phyloP scores from a whole-genome alignment of 2,888 invertebrate species.

The Cephonodes hylas region DNA sequence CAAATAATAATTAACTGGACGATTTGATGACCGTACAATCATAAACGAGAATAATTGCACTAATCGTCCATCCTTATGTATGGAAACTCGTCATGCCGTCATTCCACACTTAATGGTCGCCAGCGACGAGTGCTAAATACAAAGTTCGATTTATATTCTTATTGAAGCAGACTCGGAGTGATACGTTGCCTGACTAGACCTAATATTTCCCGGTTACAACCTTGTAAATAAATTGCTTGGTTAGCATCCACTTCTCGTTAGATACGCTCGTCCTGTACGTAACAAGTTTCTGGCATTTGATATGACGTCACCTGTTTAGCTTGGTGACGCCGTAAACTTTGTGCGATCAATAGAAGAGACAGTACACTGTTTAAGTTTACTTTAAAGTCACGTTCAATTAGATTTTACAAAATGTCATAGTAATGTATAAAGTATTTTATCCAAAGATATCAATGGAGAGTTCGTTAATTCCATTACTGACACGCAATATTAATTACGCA shows the following conservation, averaged over 20 bases:
- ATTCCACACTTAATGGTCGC: not conserved
- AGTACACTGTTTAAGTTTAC: not conserved
- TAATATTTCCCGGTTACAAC: not conserved
- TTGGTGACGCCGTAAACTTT: no score
- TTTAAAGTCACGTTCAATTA: no score
- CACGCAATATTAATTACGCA: not conserved
- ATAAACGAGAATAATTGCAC: not conserved
- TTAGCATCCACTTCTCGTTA: not conserved
- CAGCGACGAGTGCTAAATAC: not conserved
- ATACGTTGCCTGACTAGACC: not conserved
- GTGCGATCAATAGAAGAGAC: no score
- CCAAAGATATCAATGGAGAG: not conserved
- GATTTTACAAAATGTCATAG: not conserved
- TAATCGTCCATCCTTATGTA: not conserved
- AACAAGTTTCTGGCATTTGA: not conserved
- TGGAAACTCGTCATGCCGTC: no score
- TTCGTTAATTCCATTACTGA: not conserved
- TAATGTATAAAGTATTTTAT: not conserved
- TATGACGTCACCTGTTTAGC: not conserved
- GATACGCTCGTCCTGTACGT: not conserved
- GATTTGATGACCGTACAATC: not conserved
- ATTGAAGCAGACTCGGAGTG: not conserved
- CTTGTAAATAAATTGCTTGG: constrained; percentile 7
- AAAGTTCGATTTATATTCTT: not conserved
- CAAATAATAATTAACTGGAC: not conserved